These are phyloP conservation scores for Bubo bubo DNA, from an alignment of 2,113 vertebrate genomes.

Conservation along the genomic window DNA sequence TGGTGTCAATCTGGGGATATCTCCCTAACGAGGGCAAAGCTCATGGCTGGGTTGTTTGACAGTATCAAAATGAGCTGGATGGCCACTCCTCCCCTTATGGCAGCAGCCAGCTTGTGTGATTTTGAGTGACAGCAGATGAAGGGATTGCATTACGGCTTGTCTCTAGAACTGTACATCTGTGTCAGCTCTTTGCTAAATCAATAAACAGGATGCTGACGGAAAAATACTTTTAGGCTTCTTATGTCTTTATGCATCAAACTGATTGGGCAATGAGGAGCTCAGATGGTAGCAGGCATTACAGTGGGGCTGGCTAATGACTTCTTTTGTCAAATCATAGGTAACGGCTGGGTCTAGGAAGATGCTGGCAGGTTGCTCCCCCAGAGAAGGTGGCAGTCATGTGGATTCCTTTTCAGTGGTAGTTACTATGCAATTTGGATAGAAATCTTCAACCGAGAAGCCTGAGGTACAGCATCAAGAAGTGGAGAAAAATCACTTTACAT, in stretches of 20 bases:
- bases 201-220: constrained; percentile 55
- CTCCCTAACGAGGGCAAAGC: not conserved
- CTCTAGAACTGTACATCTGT: constrained; percentile 34
- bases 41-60: not conserved
- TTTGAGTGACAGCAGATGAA: constrained; percentile 59
- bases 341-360: not conserved
- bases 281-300: not conserved
- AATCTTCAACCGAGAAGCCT: not conserved
- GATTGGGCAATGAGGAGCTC: not conserved
- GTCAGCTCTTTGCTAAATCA: constrained; percentile 60
- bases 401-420: not conserved
- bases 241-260: constrained; percentile 33
- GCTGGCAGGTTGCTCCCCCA: not conserved
- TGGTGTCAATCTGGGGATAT: not conserved
- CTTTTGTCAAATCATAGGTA: not conserved
- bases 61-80: not conserved
- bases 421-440: not conserved
- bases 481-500: constrained; percentile 63
- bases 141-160: constrained; percentile 17
- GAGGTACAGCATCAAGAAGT: constrained; percentile 23
- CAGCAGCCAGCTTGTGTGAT: not conserved
- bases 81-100: not conserved
- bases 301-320: not conserved
- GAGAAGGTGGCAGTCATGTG: not conserved
- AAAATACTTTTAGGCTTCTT: constrained; percentile 34